These are phyloP conservation scores for Bedellia somnulentella DNA, from an alignment of 2,888 invertebrate genomes.

Conservation along the genomic window DNA sequence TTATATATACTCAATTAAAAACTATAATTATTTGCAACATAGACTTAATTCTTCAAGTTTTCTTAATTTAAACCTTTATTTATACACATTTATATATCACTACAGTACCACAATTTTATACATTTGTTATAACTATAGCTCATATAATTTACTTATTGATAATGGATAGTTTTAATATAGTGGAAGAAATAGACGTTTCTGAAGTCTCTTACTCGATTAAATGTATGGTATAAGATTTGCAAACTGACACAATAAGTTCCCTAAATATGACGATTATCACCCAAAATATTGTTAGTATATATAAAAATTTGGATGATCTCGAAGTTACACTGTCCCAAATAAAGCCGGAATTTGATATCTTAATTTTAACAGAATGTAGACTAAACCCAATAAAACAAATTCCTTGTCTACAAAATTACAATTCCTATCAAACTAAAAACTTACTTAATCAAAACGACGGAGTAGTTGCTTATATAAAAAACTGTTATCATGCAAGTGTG, in stretches of 20 bases:
- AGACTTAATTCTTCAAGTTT: too few species aligned
- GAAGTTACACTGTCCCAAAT: background rate
- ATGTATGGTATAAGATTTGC: background rate
- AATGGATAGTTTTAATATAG: background rate
- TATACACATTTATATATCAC: too few species aligned
- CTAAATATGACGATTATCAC: constrained; percentile 2
- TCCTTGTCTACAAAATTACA: constrained; percentile 2
- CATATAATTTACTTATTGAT: too few species aligned
- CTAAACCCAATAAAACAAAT: constrained; percentile 2
- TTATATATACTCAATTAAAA: too few species aligned
- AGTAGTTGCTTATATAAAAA: constrained; percentile 4
- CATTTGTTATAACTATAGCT: background rate
- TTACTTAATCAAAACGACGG: constrained; percentile 4
- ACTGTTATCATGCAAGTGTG: background rate
- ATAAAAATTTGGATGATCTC: constrained; percentile 2
- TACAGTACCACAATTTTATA: too few species aligned
- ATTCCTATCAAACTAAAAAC: background rate
- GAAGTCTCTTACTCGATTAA: background rate
- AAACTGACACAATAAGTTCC: background rate
- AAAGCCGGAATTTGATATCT: background rate
- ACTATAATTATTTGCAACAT: too few species aligned
- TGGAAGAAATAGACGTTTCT: background rate
- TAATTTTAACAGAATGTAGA: constrained; percentile 3
- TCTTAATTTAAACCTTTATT: too few species aligned
- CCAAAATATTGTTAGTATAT: constrained; percentile 3